Conservation (phyloP, 2,888 invertebrate species). For the Spatulosminthurus flaviceps region DNA sequence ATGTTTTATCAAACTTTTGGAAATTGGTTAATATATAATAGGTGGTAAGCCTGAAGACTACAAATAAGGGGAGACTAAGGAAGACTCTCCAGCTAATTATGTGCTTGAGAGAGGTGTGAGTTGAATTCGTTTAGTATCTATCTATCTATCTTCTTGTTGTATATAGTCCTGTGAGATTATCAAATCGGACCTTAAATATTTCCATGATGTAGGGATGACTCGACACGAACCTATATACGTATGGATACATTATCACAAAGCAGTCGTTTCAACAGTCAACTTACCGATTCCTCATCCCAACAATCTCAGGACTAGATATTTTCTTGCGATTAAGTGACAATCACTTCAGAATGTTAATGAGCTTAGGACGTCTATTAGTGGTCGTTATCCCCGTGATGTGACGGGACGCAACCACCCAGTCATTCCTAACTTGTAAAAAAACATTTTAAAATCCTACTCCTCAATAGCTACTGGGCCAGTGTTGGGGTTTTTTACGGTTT, state of each 20-base stretch:
- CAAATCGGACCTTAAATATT: slow-evolving; percentile 8
- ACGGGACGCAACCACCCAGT: not conserved
- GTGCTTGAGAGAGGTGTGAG: slow-evolving; percentile 37
- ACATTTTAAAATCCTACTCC: not conserved
- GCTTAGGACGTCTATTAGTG: slow-evolving; percentile 15
- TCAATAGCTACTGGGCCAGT: not conserved
- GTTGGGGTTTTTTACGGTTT: no score
- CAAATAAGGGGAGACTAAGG: not conserved
- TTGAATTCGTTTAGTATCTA: slow-evolving; percentile 26
- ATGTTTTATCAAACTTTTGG: slow-evolving; percentile 11
- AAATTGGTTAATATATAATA: not conserved
- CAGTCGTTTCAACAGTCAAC: slow-evolving; percentile 12
- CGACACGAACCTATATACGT: not conserved
- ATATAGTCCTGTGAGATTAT: not conserved
- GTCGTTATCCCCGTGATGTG: not conserved
- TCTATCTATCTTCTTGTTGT: no score
- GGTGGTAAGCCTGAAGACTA: not conserved
- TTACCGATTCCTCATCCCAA: slow-evolving; percentile 39
- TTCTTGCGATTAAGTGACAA: slow-evolving; percentile 51
- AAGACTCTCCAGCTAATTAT: slow-evolving; percentile 39
- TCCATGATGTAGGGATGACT: not conserved
- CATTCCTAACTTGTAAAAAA: not conserved
- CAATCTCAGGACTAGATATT: slow-evolving; percentile 50
- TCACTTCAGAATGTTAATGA: slow-evolving; percentile 52
- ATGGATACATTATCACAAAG: no score